These are phyloP conservation scores for Eulemur mongoz DNA, from an alignment of 2,797 vertebrate species.

Conservation along the genomic window DNA sequence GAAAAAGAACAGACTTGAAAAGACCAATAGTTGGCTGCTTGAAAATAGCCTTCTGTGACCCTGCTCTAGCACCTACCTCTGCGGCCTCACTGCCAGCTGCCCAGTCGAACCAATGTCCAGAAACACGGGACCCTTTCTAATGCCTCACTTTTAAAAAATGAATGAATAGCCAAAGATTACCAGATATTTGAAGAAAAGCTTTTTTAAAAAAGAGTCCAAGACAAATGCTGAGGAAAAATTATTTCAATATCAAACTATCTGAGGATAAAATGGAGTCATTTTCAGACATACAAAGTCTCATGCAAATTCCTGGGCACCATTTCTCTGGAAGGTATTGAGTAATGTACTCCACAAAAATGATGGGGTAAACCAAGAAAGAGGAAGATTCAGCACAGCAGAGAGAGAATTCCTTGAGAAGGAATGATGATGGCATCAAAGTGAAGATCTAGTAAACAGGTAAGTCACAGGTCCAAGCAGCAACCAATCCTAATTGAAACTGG, in stretches of 20 bases:
- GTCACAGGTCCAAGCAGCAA: not conserved
- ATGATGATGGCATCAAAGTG: not conserved
- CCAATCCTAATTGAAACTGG: not conserved
- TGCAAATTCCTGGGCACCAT: not conserved
- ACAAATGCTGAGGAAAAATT: slow-evolving; percentile 49
- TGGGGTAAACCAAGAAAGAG: not conserved
- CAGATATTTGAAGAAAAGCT: slow-evolving; percentile 39
- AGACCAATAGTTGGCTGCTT: not conserved
- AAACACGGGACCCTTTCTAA: not conserved
- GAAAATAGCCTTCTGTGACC: not conserved
- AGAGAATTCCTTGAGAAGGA: not conserved
- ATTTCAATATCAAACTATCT: not conserved
- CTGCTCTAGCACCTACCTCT: not conserved
- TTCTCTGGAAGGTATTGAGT: not conserved
- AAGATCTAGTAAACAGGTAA: not conserved
- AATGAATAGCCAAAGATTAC: not conserved
- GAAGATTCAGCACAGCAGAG: not conserved
- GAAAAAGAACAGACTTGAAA: not conserved
- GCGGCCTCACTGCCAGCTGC: not conserved
- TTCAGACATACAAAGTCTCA: not conserved
- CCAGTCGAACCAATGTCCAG: not conserved
- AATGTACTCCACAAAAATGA: not conserved
- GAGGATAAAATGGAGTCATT: slow-evolving; percentile 28
- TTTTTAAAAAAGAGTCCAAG: not conserved
- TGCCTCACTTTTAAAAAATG: not conserved